Conservation (phyloP, 1,140 invertebrate species). For the Anoplolepis gracilipes region DNA sequence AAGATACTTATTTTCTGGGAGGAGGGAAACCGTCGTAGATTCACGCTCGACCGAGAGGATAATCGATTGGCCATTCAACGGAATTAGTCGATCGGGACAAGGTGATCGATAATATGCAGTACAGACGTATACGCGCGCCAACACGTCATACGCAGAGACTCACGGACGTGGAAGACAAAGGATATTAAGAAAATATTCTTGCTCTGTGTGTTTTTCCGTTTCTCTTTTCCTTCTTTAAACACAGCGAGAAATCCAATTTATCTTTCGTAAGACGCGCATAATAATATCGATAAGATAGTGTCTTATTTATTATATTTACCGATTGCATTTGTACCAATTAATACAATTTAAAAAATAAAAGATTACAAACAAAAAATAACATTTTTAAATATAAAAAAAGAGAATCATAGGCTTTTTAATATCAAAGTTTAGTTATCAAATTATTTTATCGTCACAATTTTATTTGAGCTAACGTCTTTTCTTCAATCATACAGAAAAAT, state of each 20-base stretch:
- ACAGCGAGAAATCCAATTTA: not conserved
- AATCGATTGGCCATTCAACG: conserved; percentile 73
- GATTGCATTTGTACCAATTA: not conserved
- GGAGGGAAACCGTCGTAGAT: conserved; percentile 40
- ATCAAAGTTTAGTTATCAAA: too few species aligned
- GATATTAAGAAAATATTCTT: not conserved
- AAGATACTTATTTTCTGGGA: conserved; percentile 50
- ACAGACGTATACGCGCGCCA: conserved; percentile 4
- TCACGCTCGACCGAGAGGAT: conserved; percentile 68
- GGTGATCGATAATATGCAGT: conserved; percentile 31
- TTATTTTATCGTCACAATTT: too few species aligned
- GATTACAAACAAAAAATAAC: not conserved
- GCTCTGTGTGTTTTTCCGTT: not conserved
- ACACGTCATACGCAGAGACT: conserved; percentile 19
- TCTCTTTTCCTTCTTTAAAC: not conserved
- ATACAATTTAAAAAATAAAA: not conserved
- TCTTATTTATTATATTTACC: not conserved
- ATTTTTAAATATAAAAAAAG: too few species aligned
- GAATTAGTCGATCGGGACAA: conserved; percentile 68
- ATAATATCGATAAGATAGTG: not conserved
- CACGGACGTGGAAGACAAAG: not conserved
- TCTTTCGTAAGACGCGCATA: not conserved
- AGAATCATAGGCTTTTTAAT: too few species aligned
- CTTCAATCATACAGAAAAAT: too few species aligned
- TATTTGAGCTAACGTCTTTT: too few species aligned